Percentiles rank a stretch among this genome's conserved stretches.
phyloP scores from a whole-genome alignment of 2,797 vertebrate species.

The Cyclura pinguis region DNA sequence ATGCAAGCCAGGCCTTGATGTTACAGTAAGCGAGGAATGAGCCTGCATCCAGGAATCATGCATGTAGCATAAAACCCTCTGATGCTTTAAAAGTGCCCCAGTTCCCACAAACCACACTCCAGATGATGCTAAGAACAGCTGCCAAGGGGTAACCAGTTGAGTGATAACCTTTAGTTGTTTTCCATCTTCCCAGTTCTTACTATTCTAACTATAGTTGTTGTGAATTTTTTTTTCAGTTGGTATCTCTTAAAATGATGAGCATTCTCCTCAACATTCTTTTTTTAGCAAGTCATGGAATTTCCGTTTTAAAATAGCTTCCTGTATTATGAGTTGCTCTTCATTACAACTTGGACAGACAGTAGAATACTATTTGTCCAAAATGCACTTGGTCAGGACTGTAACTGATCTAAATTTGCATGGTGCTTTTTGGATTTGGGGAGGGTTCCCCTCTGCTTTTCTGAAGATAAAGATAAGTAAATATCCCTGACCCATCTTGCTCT shows the following conservation, averaged over 20 bases:
- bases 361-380: neutral
- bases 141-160: neutral
- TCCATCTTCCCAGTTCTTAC: neutral
- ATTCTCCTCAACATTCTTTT: neutral
- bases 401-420: neutral
- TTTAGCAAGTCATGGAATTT: neutral
- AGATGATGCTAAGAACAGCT: neutral
- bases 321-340: neutral
- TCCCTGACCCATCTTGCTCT: neutral
- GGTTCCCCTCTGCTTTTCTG: neutral
- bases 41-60: neutral
- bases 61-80: too few relatives aligned
- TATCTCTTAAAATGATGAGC: too few relatives aligned
- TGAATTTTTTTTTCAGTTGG: neutral
- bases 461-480: neutral
- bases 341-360: neutral
- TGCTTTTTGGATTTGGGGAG: neutral
- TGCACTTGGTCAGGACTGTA: too few relatives aligned
- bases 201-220: neutral
- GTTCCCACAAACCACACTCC: neutral
- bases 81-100: neutral
- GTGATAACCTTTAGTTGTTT: neutral
- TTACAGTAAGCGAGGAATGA: neutral
- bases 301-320: neutral
- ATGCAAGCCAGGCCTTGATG: neutral